phyloP scores from a whole-genome alignment of 2,113 vertebrate genomes.

The Synchiropus splendidus region DNA sequence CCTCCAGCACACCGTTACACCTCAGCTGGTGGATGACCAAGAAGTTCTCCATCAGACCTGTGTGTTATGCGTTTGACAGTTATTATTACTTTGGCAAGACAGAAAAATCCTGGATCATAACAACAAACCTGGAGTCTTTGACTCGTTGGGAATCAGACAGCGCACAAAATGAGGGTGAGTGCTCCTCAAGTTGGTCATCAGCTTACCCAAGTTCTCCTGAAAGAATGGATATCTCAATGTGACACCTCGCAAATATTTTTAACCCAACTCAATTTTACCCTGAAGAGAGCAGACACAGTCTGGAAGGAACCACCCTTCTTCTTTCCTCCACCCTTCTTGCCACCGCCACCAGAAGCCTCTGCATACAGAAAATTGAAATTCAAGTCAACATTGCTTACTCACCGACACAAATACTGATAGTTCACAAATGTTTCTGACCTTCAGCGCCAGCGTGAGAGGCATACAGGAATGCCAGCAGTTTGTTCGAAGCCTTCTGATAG shows the following conservation, averaged over 20 bases:
- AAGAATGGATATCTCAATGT: background rate
- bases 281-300: constrained; percentile 54
- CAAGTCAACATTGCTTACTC: too few relatives aligned
- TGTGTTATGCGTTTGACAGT: background rate
- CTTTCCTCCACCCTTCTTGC: constrained; percentile 50
- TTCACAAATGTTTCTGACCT: constrained; percentile 4
- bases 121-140: constrained; percentile 37
- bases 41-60: constrained; percentile 48
- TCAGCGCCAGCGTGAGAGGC: constrained; percentile 23
- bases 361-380: constrained; percentile 4
- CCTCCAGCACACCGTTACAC: constrained; percentile 54
- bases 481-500: constrained; percentile 55
- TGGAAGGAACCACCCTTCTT: constrained; percentile 56
- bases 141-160: constrained; percentile 47
- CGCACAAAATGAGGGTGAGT: constrained; percentile 52
- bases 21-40: constrained; percentile 57
- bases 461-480: constrained; percentile 33
- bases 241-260: background rate
- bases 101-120: background rate
- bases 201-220: constrained; percentile 46
- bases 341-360: constrained; percentile 29
- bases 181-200: constrained; percentile 51
- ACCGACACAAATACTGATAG: too few relatives aligned
- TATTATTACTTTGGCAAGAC: background rate
- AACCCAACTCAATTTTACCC: constrained; percentile 18